Conservation (phyloP, 2,113 vertebrate species). For the Bubalus kerabau region DNA sequence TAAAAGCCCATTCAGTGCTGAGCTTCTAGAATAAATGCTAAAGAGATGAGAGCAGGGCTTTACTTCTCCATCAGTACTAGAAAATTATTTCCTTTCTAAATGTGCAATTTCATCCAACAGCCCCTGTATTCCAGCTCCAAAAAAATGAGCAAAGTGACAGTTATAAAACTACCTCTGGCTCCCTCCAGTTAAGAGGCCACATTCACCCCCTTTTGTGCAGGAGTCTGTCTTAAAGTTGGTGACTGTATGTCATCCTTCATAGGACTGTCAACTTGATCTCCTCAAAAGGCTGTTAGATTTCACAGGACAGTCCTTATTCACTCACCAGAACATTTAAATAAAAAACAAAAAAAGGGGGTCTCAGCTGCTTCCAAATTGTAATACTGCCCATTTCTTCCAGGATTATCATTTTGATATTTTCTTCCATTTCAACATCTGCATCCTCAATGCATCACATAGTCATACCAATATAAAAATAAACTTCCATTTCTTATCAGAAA, state of each 20-base stretch:
- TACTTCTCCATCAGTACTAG: background rate
- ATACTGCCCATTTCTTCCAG: background rate
- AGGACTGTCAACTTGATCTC: background rate
- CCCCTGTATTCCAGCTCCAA: background rate
- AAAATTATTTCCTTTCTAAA: background rate
- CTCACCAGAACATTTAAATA: background rate
- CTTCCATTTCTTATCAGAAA: conserved; percentile 45
- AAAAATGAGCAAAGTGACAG: conserved; percentile 29
- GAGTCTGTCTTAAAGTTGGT: background rate
- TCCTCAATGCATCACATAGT: background rate
- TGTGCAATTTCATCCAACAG: background rate
- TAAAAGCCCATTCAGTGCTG: background rate
- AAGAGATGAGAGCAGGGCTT: background rate
- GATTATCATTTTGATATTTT: background rate
- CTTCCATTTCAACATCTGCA: conserved; percentile 14
- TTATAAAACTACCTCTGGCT: background rate
- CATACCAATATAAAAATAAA: conserved; percentile 66
- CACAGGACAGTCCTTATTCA: background rate
- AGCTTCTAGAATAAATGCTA: conserved; percentile 1
- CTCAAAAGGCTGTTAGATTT: background rate
- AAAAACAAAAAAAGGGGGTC: background rate
- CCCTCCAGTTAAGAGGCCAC: background rate
- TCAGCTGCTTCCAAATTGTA: background rate
- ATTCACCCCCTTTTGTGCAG: background rate
- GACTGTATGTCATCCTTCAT: background rate